Evolutionary conservation across 2,888 invertebrate genomes (phyloP), one percentile per base, ranked within the genome.

Genomic region (Oscheius sp.): DNA sequence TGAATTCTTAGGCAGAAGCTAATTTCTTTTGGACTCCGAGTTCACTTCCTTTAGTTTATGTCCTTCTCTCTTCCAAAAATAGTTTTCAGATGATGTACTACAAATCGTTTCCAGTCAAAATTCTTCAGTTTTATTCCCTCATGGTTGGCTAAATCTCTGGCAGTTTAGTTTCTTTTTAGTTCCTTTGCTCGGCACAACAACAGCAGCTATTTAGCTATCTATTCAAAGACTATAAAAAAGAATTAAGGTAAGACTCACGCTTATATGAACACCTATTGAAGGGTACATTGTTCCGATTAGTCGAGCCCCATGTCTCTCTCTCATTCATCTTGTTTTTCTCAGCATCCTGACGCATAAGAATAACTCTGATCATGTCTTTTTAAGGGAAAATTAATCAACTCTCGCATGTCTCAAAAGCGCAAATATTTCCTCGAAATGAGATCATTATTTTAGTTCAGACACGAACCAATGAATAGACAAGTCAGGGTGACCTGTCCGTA

Each of bases 211-310:
- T 80, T 42, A 78, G 81, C 27, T 76, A 83, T 70, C 67, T 84
- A 27, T 84, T 84, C 71, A 72, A 77, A 27, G 78, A 79, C 63
- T 84, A 84, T 70, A 72, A 80, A 8, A 84, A 84, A 48, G 84
- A 75, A 37, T 61, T 78, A n/a, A 69, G 75, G 75, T 76, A 34
- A 66, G 25, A n/a, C n/a, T n/a, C n/a, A n/a, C n/a, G n/a, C n/a
- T n/a, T n/a, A n/a, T n/a, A n/a, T n/a, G n/a, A n/a, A n/a, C n/a
- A n/a, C n/a, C n/a, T n/a, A n/a, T n/a, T n/a, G n/a, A n/a, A n/a
- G n/a, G n/a, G n/a, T n/a, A n/a, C n/a, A n/a, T n/a, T n/a, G n/a
- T n/a, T n/a, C n/a, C n/a, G n/a, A n/a, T n/a, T n/a, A n/a, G n/a
- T n/a, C n/a, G n/a, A n/a, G n/a, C n/a, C n/a, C n/a, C n/a, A n/a